Evolutionary conservation across 2,888 invertebrate species (phyloP).

Genomic region (Antitype chi): DNA sequence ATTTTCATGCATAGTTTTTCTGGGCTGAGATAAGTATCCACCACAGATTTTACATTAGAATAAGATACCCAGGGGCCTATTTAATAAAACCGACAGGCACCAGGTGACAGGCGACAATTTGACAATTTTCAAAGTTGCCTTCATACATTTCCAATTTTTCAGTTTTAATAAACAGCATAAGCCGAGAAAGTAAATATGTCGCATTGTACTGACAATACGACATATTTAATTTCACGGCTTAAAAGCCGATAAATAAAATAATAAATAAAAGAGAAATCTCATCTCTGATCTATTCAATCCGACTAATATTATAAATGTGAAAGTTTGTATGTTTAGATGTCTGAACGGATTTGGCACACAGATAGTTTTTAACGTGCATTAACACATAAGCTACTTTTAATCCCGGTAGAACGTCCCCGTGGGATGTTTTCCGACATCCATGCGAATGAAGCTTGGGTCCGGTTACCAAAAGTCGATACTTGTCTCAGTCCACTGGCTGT

Average conservation of each 20-base stretch:
- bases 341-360: no score
- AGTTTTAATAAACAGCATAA: not conserved
- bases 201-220: not conserved
- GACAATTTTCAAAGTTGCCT: not conserved
- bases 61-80: not conserved
- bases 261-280: no score
- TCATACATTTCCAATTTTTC: not conserved
- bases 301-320: no score
- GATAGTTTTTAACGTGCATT: no score
- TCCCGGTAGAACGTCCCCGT: not conserved
- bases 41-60: not conserved
- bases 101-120: not conserved
- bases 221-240: no score
- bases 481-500: no score
- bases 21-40: not conserved
- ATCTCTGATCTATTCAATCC: no score
- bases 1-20: not conserved
- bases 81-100: no score
- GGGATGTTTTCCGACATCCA: no score
- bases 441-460: not conserved
- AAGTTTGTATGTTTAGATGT: no score
- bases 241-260: no score
- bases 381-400: not conserved
- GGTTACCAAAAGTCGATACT: not conserved
- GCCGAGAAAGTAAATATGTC: not conserved